These are phyloP conservation scores for Siniperca scherzeri DNA, from an alignment of 2,797 vertebrate genomes.

Conservation along the genomic window DNA sequence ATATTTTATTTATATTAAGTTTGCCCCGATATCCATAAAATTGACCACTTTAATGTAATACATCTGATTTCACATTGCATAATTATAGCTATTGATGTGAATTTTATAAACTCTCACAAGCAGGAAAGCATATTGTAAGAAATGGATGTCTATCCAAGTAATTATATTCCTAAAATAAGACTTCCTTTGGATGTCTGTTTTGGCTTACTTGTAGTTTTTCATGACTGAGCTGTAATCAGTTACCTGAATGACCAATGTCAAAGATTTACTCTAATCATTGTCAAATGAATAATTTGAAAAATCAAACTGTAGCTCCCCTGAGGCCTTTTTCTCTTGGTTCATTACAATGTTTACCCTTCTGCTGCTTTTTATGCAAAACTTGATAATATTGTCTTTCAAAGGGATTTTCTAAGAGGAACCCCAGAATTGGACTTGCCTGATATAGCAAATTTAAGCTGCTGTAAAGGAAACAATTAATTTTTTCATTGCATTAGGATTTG, in stretches of 20 bases:
- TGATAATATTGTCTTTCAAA: background rate
- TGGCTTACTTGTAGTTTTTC: background rate
- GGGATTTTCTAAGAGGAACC: background rate
- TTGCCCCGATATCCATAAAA: background rate
- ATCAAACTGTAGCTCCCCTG: constrained; percentile 2
- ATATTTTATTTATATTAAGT: background rate
- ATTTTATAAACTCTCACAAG: background rate
- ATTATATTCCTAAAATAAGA: constrained; percentile 1
- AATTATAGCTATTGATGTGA: background rate
- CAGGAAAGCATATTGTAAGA: background rate
- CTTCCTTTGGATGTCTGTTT: background rate
- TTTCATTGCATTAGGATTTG: constrained; percentile 8
- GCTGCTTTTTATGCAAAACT: constrained; percentile 5
- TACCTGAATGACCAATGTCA: constrained; percentile 5
- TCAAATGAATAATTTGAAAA: background rate
- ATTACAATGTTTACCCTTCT: constrained; percentile 4
- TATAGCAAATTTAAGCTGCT: constrained; percentile 16
- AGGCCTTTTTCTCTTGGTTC: background rate
- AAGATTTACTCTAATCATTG: constrained; percentile 3
- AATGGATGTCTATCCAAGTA: background rate
- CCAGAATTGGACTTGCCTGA: constrained; percentile 2
- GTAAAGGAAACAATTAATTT: constrained; percentile 4
- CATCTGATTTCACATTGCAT: background rate
- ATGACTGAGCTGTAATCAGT: constrained; percentile 5
- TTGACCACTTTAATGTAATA: background rate